phyloP scores from a whole-genome alignment of 2,113 vertebrate genomes.

The Silurus glanis region DNA sequence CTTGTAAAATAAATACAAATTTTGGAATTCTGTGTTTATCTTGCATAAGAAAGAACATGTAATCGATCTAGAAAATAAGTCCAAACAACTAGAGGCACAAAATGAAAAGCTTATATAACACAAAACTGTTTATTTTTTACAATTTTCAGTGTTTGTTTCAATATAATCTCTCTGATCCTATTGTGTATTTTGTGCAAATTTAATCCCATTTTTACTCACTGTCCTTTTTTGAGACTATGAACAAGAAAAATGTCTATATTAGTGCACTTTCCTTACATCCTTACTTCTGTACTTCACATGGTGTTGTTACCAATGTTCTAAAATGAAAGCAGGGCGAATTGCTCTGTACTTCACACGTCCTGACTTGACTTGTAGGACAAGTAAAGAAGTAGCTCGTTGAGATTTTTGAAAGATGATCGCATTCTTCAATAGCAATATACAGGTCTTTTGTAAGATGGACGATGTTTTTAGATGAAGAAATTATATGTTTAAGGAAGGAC shows the following conservation, averaged over 20 bases:
- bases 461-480: neutral
- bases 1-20: neutral
- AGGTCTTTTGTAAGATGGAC: too few relatives aligned
- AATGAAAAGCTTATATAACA: neutral
- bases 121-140: neutral
- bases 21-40: slow-evolving; percentile 35
- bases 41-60: slow-evolving; percentile 16
- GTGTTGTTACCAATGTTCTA: slow-evolving; percentile 42
- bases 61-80: neutral
- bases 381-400: slow-evolving; percentile 4
- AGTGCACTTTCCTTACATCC: neutral
- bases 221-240: neutral
- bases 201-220: neutral
- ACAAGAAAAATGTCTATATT: slow-evolving; percentile 12
- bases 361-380: slow-evolving; percentile 53
- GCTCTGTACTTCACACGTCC: slow-evolving; percentile 56
- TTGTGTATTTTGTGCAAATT: neutral
- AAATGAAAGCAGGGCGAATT: slow-evolving; percentile 51
- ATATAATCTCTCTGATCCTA: neutral
- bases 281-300: neutral
- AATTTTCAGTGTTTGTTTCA: neutral
- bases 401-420: slow-evolving; percentile 25
- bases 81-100: neutral
- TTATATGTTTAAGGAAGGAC: neutral
- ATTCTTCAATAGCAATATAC: neutral